Conservation (phyloP, 2,797 vertebrate species). For the Rhinoraja longicauda region DNA sequence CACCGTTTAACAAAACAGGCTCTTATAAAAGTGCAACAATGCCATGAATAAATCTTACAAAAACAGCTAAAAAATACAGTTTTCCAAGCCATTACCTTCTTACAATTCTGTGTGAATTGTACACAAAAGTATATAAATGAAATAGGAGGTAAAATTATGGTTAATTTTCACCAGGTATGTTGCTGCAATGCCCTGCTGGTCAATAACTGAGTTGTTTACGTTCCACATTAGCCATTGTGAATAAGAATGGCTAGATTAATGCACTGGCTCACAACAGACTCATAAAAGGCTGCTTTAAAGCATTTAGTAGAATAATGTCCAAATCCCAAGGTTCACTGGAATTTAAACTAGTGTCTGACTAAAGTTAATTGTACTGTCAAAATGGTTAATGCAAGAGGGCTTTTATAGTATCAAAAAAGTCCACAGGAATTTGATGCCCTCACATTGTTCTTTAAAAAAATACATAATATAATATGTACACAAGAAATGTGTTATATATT, state of each 20-base stretch:
- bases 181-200: slow-evolving; percentile 66
- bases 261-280: slow-evolving; percentile 67
- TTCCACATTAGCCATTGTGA: slow-evolving; percentile 60
- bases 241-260: slow-evolving; percentile 65
- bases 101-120: slow-evolving; percentile 37
- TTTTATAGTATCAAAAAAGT: slow-evolving; percentile 65
- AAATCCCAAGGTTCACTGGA: slow-evolving; percentile 63
- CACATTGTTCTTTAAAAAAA: slow-evolving; percentile 68
- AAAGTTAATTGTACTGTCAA: slow-evolving; percentile 61
- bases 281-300: slow-evolving; percentile 69
- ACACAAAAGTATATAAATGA: slow-evolving; percentile 39
- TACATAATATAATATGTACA: slow-evolving; percentile 67
- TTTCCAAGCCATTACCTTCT: slow-evolving; percentile 36
- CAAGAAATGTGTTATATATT: slow-evolving; percentile 44
- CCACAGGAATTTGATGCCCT: slow-evolving; percentile 68
- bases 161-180: slow-evolving; percentile 65
- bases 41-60: slow-evolving; percentile 35
- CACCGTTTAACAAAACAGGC: slow-evolving; percentile 37
- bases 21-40: slow-evolving; percentile 39
- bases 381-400: slow-evolving; percentile 65
- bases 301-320: slow-evolving; percentile 66
- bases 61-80: slow-evolving; percentile 32
- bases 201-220: slow-evolving; percentile 66
- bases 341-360: slow-evolving; percentile 62
- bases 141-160: slow-evolving; percentile 45